A percentile compares a stretch with the other conserved stretches of the same genome.
Conservation (phyloP, 2,113 vertebrate genomes). For the Pelvicachromis taeniatus region DNA sequence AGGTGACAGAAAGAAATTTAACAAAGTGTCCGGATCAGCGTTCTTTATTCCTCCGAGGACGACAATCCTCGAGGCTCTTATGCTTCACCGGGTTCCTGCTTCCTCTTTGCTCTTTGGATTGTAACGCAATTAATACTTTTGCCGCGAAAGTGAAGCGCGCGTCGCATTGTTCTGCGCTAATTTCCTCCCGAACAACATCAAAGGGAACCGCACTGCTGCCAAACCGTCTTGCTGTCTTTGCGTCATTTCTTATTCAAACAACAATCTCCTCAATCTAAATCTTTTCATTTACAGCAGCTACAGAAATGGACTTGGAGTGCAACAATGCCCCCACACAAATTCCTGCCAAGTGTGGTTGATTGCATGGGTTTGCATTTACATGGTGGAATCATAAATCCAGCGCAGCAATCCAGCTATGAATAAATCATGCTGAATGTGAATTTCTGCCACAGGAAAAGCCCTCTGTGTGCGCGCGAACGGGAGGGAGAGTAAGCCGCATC, state of each 20-base stretch:
- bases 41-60: not conserved
- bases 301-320: not conserved
- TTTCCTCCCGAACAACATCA: not conserved
- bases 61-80: conserved; percentile 12
- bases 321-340: conserved; percentile 20
- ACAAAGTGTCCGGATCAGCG: conserved; percentile 27
- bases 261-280: not conserved
- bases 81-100: not conserved
- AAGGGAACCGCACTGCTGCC: not conserved
- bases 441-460: conserved; percentile 63
- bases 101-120: not conserved
- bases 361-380: conserved; percentile 44
- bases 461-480: conserved; percentile 4
- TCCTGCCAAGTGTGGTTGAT: conserved; percentile 31
- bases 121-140: not conserved
- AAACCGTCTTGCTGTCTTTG: not conserved
- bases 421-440: conserved; percentile 65
- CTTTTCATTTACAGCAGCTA: not conserved
- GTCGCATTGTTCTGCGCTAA: not conserved
- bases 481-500: conserved; percentile 35
- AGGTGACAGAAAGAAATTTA: conserved; percentile 27
- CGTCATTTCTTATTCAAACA: not conserved
- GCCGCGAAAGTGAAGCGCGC: not conserved
- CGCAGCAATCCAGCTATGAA: conserved; percentile 50
- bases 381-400: conserved; percentile 44